These are phyloP conservation scores for Hirtodrosophila cameraria DNA, from an alignment of 2,888 invertebrate genomes.

Conservation along the genomic window DNA sequence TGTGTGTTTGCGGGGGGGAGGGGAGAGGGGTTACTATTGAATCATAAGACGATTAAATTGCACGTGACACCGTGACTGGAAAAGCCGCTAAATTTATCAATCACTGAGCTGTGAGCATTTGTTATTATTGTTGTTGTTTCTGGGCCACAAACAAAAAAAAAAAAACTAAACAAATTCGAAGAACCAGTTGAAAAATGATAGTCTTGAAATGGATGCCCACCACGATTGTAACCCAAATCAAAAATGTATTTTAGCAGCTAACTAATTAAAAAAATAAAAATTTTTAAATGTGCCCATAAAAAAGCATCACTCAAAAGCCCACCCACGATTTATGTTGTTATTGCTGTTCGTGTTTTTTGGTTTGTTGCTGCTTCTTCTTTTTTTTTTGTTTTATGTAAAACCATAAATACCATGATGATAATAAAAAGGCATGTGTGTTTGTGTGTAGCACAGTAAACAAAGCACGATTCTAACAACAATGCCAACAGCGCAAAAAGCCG, in stretches of 20 bases:
- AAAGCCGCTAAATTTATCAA: slow-evolving; percentile 56
- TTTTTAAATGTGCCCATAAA: slow-evolving; percentile 32
- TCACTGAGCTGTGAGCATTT: slow-evolving; percentile 38
- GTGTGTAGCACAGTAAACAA: slow-evolving; percentile 60
- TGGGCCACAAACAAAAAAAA: too few species aligned
- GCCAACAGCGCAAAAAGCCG: slow-evolving; percentile 32
- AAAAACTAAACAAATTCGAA: too few species aligned
- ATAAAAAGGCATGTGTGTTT: slow-evolving; percentile 27
- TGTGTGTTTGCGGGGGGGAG: slow-evolving; percentile 7
- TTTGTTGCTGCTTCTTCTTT: neutral
- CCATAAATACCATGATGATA: slow-evolving; percentile 23
- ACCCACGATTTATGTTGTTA: slow-evolving; percentile 44
- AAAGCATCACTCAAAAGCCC: slow-evolving; percentile 31
- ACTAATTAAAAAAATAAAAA: slow-evolving; percentile 50
- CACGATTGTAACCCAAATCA: slow-evolving; percentile 41
- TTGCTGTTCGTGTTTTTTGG: neutral
- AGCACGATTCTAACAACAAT: slow-evolving; percentile 33
- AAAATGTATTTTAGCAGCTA: slow-evolving; percentile 33
- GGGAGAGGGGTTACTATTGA: slow-evolving; percentile 20
- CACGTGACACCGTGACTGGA: slow-evolving; percentile 70
- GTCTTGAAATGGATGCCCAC: slow-evolving; percentile 47
- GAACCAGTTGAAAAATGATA: slow-evolving; percentile 51
- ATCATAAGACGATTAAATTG: slow-evolving; percentile 76
- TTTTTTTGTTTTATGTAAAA: slow-evolving; percentile 19
- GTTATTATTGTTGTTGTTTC: neutral